Base-by-base conservation (phyloP, 2,113 vertebrate species). In the Rhea americana region DNA sequence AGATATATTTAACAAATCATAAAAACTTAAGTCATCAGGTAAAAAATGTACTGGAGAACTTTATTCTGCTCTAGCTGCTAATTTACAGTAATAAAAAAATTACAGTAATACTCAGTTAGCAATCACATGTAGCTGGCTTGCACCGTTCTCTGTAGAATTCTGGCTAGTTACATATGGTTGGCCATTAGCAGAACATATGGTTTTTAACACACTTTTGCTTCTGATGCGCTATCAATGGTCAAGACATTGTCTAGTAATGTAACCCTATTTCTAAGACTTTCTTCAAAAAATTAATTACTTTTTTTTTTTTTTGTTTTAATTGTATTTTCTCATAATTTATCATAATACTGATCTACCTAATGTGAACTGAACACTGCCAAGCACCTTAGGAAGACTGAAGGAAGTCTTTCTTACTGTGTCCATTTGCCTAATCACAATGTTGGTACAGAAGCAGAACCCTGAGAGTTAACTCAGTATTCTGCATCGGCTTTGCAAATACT, bases 241-340 rank as follows among this genome's bases (percentile, higher is more conserved):
- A 92, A 67, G 85, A 78, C 62, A 83, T 71, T 75, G 67, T 53
- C 75, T 91, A 85, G 66, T 94, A 96, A 94, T 56, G 62, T 37
- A 55, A 58, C 87, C 75, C 72, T 96, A 83, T 81, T 91, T 96
- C 81, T 67, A 89, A 95, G 90, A 67, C 89, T 90, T 77, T 77
- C 84, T 73, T 65, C 83, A 77, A 94, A 56, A 95, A 96, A 96
- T 90, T 90, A 96, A 96, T 89, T 87, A 96, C n/a, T n/a, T n/a
- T n/a, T 89, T 93, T 82, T 93, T 75, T 70, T 74, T 61, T 72
- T 39, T 39, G n/a, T 25, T 53, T 77, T 14, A 47, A 53, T 78
- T 80, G 77, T 87, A 53, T 94, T 93, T 68, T 82, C 75, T 82
- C 68, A 50, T 88, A 58, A 62, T 75, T 94, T 91, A 85, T 82